Evolutionary conservation across 35 echinoderm and acorn worm species (phyloP).

Genomic region (Anneissia japonica): DNA sequence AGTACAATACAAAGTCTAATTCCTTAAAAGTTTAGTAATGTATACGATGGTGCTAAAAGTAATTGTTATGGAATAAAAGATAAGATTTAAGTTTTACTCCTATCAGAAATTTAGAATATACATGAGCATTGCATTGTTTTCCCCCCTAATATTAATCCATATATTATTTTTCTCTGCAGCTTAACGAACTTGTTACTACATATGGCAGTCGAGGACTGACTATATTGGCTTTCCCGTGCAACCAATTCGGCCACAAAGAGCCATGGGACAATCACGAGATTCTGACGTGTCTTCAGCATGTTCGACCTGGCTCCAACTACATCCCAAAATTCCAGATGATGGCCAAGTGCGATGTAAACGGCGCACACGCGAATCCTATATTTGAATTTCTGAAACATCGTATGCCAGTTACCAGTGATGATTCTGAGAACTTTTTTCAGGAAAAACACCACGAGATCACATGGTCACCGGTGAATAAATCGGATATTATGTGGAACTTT

Average conservation of each 20-base stretch:
- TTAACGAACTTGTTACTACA: slow-evolving; percentile 34
- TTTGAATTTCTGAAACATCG: slow-evolving; percentile 64
- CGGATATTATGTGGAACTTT: slow-evolving; percentile 49
- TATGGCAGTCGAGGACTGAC: slow-evolving; percentile 30
- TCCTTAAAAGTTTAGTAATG: no score
- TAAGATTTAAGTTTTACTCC: neutral
- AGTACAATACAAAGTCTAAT: no score
- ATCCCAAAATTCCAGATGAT: slow-evolving; percentile 54
- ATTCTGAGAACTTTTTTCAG: neutral
- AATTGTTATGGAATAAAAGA: no score
- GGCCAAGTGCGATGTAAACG: slow-evolving; percentile 43
- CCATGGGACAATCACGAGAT: slow-evolving; percentile 56
- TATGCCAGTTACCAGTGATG: slow-evolving; percentile 27
- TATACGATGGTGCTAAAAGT: no score
- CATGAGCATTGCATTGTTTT: no score
- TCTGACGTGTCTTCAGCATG: slow-evolving; percentile 33
- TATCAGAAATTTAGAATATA: neutral
- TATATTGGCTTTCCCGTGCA: slow-evolving; percentile 59
- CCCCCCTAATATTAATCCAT: neutral
- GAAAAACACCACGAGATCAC: neutral
- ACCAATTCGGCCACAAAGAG: slow-evolving; percentile 38
- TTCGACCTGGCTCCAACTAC: slow-evolving; percentile 55
- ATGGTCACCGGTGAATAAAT: neutral
- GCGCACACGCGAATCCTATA: slow-evolving; percentile 29
- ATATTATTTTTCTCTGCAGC: neutral